Evolutionary conservation across 2,113 vertebrate genomes (phyloP).

Genomic region (Octodon degus): DNA sequence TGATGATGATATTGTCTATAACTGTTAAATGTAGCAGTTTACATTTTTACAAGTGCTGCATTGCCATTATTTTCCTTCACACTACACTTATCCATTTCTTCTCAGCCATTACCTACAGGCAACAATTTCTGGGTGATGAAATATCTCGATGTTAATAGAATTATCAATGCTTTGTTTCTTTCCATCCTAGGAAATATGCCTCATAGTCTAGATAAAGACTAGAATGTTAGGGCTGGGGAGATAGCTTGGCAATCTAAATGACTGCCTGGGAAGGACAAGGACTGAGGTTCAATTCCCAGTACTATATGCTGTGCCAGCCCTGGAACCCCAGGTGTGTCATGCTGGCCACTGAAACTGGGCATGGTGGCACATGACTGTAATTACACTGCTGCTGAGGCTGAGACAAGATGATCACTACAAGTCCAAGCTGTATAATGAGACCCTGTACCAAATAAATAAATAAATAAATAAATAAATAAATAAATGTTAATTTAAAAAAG

Average conservation of each 20-base stretch:
- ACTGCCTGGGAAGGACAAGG: too few species aligned
- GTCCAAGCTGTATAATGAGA: too few species aligned
- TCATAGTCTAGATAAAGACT: background rate
- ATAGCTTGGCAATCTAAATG: too few species aligned
- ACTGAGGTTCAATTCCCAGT: too few species aligned
- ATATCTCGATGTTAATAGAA: background rate
- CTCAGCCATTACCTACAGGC: background rate
- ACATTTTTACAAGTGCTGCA: background rate
- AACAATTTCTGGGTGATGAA: background rate
- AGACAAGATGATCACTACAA: too few species aligned
- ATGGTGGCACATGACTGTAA: too few species aligned
- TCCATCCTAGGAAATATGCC: slow-evolving; percentile 34
- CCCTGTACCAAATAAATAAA: too few species aligned
- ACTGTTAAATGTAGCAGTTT: background rate
- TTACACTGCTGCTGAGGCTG: too few species aligned
- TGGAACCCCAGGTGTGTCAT: too few species aligned
- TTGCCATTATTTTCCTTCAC: background rate
- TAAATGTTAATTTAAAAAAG: background rate
- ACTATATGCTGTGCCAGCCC: too few species aligned
- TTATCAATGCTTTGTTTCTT: background rate
- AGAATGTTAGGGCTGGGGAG: background rate
- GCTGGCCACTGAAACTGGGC: too few species aligned
- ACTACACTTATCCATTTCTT: background rate
- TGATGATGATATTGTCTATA: background rate
- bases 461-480: too few species aligned